Evolutionary conservation across 2,888 invertebrate species (phyloP).

Genomic region (Melanchra persicariae): DNA sequence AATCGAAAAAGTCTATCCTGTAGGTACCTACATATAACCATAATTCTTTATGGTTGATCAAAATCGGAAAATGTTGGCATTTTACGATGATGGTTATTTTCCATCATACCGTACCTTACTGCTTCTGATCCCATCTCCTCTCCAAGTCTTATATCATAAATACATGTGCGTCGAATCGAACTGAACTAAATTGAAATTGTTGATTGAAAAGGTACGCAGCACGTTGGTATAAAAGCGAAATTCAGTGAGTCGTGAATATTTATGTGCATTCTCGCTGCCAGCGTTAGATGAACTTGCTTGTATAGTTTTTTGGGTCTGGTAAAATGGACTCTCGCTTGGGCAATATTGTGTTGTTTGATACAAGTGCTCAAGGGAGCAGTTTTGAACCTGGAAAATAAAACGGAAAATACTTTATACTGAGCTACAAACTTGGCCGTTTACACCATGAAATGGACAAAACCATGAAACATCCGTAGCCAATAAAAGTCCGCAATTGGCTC

Average conservation of each 20-base stretch:
- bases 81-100: slow-evolving; percentile 44
- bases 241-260: slow-evolving; percentile 60
- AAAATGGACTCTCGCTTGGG: slow-evolving; percentile 6
- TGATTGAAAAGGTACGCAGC: slow-evolving; percentile 64
- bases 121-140: slow-evolving; percentile 31
- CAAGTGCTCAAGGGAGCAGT: slow-evolving; percentile 3
- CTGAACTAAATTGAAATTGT: slow-evolving; percentile 66
- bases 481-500: slow-evolving; percentile 56
- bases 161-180: slow-evolving; percentile 54
- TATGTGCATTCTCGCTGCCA: slow-evolving; percentile 51
- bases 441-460: slow-evolving; percentile 30
- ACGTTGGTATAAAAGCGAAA: slow-evolving; percentile 57
- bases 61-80: slow-evolving; percentile 14
- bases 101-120: slow-evolving; percentile 34
- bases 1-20: slow-evolving; percentile 29
- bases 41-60: slow-evolving; percentile 21
- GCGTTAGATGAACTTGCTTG: slow-evolving; percentile 46
- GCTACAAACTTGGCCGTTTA: slow-evolving; percentile 10
- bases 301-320: slow-evolving; percentile 45
- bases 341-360: slow-evolving; percentile 16
- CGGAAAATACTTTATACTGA: slow-evolving; percentile 8
- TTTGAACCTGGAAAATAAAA: slow-evolving; percentile 6
- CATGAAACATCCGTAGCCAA: slow-evolving; percentile 43
- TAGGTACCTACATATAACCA: slow-evolving; percentile 1
- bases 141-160: slow-evolving; percentile 54